Percentiles rank a stretch among this genome's conserved stretches.
Conservation (phyloP, 2,797 vertebrate genomes). For the Bradypus variegatus region DNA sequence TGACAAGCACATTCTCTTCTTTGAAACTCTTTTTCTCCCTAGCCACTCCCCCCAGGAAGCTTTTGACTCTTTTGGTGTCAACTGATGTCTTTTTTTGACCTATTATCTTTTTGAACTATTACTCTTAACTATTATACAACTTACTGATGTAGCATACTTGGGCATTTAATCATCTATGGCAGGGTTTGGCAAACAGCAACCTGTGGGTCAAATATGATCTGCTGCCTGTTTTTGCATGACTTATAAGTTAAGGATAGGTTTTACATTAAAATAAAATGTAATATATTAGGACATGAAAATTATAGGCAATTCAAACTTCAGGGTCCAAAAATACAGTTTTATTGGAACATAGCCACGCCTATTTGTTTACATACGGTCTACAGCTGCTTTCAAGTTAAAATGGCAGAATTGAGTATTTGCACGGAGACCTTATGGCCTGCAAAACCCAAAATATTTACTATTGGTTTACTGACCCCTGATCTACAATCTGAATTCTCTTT, state of each 20-base stretch:
- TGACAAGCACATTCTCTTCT: background rate
- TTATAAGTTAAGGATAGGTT: constrained; percentile 11
- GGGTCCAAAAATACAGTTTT: constrained; percentile 21
- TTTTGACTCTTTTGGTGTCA: constrained; percentile 10
- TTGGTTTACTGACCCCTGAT: constrained; percentile 1
- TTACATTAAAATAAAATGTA: background rate
- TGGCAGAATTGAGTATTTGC: background rate
- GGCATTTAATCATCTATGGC: background rate
- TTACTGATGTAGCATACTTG: background rate
- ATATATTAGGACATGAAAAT: constrained; percentile 4
- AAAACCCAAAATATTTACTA: background rate
- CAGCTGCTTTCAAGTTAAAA: background rate
- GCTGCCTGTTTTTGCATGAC: background rate
- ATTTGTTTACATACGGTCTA: background rate
- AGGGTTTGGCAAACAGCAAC: background rate
- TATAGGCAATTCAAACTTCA: constrained; percentile 11
- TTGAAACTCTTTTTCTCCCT: background rate
- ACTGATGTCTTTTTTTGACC: constrained; percentile 8
- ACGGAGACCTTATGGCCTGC: background rate
- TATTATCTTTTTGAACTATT: constrained; percentile 28
- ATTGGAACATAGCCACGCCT: background rate
- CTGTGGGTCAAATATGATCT: background rate
- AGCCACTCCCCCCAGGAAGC: background rate
- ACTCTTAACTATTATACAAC: background rate
- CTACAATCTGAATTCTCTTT: constrained; percentile 18